Percentiles rank a stretch among this genome's conserved stretches.
Evolutionary conservation across 2,888 invertebrate genomes (phyloP).

Genomic region (Lasius fuliginosus): DNA sequence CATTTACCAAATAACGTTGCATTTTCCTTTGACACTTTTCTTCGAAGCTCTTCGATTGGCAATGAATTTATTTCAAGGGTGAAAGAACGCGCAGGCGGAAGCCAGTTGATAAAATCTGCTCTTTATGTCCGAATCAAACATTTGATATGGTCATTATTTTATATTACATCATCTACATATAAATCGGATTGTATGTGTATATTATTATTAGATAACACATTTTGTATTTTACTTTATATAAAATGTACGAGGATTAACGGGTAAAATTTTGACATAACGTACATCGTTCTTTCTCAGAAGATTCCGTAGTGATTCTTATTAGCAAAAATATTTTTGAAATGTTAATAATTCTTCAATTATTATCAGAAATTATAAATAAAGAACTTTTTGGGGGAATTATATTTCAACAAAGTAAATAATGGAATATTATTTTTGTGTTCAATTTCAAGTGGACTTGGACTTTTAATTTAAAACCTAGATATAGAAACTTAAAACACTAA

Average conservation of each 20-base stretch:
- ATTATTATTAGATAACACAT: not conserved
- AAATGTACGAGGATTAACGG: not conserved
- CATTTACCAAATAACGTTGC: not conserved
- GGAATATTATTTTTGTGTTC: not conserved
- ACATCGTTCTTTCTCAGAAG: not conserved
- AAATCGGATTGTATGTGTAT: not conserved
- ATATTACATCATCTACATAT: not conserved
- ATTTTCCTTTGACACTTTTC: conserved; percentile 1
- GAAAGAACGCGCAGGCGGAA: not conserved
- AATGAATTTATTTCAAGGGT: conserved; percentile 15
- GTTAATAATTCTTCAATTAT: conserved; percentile 27
- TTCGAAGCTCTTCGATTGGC: not conserved
- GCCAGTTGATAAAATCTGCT: not conserved
- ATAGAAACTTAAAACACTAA: conserved; percentile 1
- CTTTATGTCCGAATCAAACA: conserved; percentile 11
- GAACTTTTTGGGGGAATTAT: not conserved
- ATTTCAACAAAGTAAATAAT: not conserved
- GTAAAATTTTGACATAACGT: not conserved
- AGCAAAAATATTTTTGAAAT: not conserved
- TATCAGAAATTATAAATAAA: not conserved
- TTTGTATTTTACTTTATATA: not conserved
- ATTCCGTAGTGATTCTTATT: not conserved
- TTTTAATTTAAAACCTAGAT: not conserved
- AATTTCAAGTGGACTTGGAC: not conserved
- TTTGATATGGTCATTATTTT: conserved; percentile 1